These are phyloP conservation scores for Phainopepla nitens DNA, from an alignment of 2,113 vertebrate genomes.

Conservation along the genomic window DNA sequence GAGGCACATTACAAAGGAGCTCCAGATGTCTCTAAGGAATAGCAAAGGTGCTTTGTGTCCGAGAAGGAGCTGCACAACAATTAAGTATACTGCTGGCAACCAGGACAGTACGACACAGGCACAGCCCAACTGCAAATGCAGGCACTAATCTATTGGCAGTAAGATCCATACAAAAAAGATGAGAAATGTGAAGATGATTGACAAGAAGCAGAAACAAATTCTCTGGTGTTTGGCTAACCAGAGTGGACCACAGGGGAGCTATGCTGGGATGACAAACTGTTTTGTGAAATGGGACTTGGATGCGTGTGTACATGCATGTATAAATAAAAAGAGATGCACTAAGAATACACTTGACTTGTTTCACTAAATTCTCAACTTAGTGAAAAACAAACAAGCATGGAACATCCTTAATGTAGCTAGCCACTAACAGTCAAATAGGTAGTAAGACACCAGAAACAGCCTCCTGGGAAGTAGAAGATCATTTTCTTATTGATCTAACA, in stretches of 20 bases:
- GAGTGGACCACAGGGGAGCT: background rate
- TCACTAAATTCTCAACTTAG: background rate
- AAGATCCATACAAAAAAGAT: background rate
- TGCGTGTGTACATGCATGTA: background rate
- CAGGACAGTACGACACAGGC: background rate
- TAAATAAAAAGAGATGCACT: background rate
- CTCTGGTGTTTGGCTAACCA: background rate
- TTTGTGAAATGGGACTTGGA: background rate
- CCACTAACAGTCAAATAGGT: background rate
- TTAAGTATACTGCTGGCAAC: background rate
- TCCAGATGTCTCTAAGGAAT: background rate
- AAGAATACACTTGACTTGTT: background rate
- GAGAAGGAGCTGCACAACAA: background rate
- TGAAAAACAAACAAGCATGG: background rate
- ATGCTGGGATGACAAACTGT: background rate
- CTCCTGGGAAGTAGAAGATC: constrained; percentile 29
- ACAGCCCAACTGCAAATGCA: background rate
- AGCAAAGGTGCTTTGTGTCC: background rate
- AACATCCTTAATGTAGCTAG: background rate
- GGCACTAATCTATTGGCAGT: background rate
- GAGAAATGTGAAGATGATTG: background rate
- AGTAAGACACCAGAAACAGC: constrained; percentile 13
- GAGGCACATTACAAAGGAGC: background rate
- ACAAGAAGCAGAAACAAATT: background rate
- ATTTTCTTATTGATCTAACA: constrained; percentile 56